Base-by-base conservation (phyloP, 2,797 vertebrate genomes). In the Microctenopoma stevenorrisi region DNA sequence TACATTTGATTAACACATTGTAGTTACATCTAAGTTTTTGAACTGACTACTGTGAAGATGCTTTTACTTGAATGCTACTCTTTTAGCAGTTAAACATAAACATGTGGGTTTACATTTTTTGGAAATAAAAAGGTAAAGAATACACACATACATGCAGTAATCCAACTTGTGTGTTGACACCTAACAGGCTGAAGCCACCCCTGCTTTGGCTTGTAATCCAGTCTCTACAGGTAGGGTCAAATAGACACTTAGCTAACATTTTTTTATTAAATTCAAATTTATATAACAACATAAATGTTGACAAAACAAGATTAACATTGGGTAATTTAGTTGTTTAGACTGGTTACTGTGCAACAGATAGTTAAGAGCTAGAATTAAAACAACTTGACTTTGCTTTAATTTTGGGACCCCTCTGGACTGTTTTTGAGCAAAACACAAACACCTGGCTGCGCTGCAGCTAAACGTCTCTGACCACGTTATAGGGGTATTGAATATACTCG, bases 1-100 rank as follows among this genome's bases (percentile, higher is more conserved):
- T 25, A 62, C 26, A 28, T 51, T 37, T 7, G 4, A 55, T 50
- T 54, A 44, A 37, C 51, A 59, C 63, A 47, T 7, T 9, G 47
- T 10, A 43, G 43, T 57, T 60, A 64, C 13, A 49, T 35, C 35
- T 25, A 15, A 12, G 49, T 1, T 59, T n/a, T 14, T 57, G n/a
- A 2, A 13, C n/a, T 10, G 16, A 69, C 47, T 4, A 28, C 18
- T 52, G 51, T 18, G 18, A 70, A 47, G 14, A 49, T 0, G 5
- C 25, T 62, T 67, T 62, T 1, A 60, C 46, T 18, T 50, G 11
- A 13, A 48, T 43, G 50, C n/a, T 46, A 52, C 25, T 30, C 4
- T 14, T 11, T 64, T 49, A 42, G 22, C 37, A 53, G 0, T 35
- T 7, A 30, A 30, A 11, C 38, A 14, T 13, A 2, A 42, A 42